Percentiles rank a stretch among this genome's conserved stretches.
phyloP scores from a whole-genome alignment of 2,888 invertebrate species.

The Drosophila demipolita region DNA sequence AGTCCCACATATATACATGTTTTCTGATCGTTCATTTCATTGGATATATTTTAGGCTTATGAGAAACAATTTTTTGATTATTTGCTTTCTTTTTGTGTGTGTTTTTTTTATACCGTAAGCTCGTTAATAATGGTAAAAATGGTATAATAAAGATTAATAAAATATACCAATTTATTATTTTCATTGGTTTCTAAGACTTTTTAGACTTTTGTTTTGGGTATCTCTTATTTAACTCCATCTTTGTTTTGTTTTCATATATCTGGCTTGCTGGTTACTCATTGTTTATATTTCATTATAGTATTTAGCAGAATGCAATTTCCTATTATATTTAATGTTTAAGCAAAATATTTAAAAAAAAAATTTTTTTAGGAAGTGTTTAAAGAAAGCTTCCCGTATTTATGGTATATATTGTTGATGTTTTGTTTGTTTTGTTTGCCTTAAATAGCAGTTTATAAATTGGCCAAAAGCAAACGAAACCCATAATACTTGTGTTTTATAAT shows the following conservation, averaged over 20 bases:
- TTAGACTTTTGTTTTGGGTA: not conserved
- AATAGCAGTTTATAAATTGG: not conserved
- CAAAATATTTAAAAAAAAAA: not conserved
- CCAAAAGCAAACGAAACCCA: not conserved
- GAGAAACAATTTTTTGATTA: slow-evolving; percentile 25
- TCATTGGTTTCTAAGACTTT: not conserved
- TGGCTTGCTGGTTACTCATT: slow-evolving; percentile 17
- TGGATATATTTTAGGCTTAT: slow-evolving; percentile 14
- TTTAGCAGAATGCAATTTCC: slow-evolving; percentile 14
- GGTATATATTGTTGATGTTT: slow-evolving; percentile 1
- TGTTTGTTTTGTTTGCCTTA: not conserved
- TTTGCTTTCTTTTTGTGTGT: not conserved
- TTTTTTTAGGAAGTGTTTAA: not conserved
- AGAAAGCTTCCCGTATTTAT: not conserved
- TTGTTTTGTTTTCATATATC: slow-evolving; percentile 2
- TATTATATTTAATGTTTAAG: slow-evolving; percentile 1
- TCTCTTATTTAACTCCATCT: not conserved
- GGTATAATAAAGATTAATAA: not conserved
- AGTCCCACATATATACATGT: not conserved
- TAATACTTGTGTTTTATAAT: not conserved
- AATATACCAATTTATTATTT: not conserved
- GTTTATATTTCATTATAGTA: slow-evolving; percentile 48
- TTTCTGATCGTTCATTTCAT: not conserved
- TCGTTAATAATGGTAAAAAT: not conserved
- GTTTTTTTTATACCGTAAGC: not conserved